Evolutionary conservation across 1,140 invertebrate species (phyloP), one percentile per base, ranked within the genome.

Genomic region (Ooceraea biroi): DNA sequence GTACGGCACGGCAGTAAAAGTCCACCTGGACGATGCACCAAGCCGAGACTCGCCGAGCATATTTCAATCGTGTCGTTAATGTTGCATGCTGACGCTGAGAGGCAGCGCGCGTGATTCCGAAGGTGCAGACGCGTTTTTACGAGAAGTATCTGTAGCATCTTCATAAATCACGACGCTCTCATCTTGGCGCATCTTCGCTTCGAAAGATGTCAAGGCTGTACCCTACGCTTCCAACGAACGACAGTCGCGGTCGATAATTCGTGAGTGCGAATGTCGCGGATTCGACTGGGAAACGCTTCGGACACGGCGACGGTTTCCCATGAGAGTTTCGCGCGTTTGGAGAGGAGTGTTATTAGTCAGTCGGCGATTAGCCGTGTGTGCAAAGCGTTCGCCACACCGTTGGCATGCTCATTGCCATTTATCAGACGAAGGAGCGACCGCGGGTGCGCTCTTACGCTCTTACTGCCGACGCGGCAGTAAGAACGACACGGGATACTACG

Each of bases 331-430:
- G 36, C 77, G 27, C 30, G 48, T 46, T 48, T 36, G n/a, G 46
- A 27, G 69, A 85, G 46, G 46, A 85, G 82, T 7, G 36, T 89
- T 87, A 89, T 89, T 89, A 89, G 82, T 89, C 58, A 77, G 74
- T 25, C 71, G 61, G 52, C 82, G 88, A 89, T 89, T 84, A 88
- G 55, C 63, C 76, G 69, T 7, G 36, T 71, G 85, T 72, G 85
- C 83, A 88, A 76, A 83, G 69, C 86, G 80, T 88, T 89, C 78
- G 84, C 86, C 30, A 71, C 61, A 73, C 25, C 78, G 44, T n/a
- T 25, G 50, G 61, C 83, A 46, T 58, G 74, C 69, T 68, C 85
- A 74, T 87, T 87, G 88, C 88, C 85, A 89, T 89, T 89, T 89
- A 89, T 89, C 88, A 89, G 65, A 69, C 68, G 71, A 89, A 87